Conservation (phyloP, 1,140 invertebrate species). For the Heterodera schachtii region DNA sequence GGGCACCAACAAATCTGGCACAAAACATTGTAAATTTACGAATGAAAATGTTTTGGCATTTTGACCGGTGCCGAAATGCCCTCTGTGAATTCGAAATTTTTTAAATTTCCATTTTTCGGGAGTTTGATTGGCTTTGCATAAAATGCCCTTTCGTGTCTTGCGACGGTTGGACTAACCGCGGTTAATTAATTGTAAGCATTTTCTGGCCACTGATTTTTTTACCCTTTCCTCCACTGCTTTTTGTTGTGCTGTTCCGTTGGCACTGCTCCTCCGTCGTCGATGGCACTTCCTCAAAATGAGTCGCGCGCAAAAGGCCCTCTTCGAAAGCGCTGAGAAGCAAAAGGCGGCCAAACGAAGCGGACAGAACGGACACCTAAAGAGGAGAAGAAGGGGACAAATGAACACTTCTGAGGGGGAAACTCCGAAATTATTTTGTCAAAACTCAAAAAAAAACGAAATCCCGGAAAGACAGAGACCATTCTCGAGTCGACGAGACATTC, state of each 20-base stretch:
- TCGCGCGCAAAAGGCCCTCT: slow-evolving; percentile 17
- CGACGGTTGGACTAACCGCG: neutral
- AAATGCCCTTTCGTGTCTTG: too few species aligned
- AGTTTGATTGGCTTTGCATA: neutral
- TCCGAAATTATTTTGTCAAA: neutral
- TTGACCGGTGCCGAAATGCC: too few species aligned
- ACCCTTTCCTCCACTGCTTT: too few species aligned
- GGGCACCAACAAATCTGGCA: too few species aligned
- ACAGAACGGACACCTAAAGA: slow-evolving; percentile 3
- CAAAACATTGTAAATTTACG: too few species aligned
- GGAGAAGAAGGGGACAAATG: too few species aligned
- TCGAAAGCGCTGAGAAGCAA: slow-evolving; percentile 23
- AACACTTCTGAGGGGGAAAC: too few species aligned
- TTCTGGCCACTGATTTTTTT: neutral
- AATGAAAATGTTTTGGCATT: too few species aligned
- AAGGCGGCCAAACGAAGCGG: slow-evolving; percentile 24
- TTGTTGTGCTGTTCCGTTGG: neutral
- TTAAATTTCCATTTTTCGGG: too few species aligned
- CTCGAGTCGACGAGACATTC: too few species aligned
- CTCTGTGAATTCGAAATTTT: too few species aligned
- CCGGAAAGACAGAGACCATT: too few species aligned
- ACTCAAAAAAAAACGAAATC: neutral
- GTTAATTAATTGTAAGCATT: neutral
- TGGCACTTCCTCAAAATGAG: neutral
- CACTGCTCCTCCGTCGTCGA: neutral